Base-by-base conservation (phyloP, 1,140 invertebrate species). In the Drosophila busckii region DNA sequence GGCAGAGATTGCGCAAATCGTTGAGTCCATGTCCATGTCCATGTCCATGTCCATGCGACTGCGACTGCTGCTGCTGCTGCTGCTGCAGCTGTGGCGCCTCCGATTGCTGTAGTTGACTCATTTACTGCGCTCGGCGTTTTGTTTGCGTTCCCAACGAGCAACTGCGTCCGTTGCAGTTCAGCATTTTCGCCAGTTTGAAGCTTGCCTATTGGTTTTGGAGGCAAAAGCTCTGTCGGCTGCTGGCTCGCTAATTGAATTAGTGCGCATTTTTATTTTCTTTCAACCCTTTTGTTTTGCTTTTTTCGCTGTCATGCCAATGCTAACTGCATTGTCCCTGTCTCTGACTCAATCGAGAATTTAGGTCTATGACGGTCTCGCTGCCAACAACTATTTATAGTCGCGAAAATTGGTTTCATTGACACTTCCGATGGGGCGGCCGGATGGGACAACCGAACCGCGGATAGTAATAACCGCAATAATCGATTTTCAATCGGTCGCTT, bases 131-230 rank as follows among this genome's bases (percentile, higher is more conserved):
- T 15, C 1, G 15, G 17, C 8, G 9, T 22, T 13, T 41, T 2
- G 8, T 12, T 28, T 8, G 23, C 42, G 8, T 9, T 13, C 42
- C 19, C 28, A 35, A 49, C 20, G 25, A 31, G 32, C 46, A 19
- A 31, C 12, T 49, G 63, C 71, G 73, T 80, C 73, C 69, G 73
- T 42, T 73, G 75, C 75, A 73, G 73, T 68, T 58, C 67, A 80
- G 73, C 71, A 78, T 78, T 67, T 71, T 78, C 20, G 58, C 44
- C 73, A 64, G 32, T 78, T 68, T 80, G 63, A 80, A 50, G 32
- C 10, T 28, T 12, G 15, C 37, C 17, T 17, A 10, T 49, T 25
- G 9, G 8, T 3, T 20, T 31, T 60, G 19, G 20, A 31, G 8
- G 50, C 45, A 44, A n/a, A n/a, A n/a, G n/a, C n/a, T n/a, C n/a